These are phyloP conservation scores for Saxidomus purpurata DNA, from an alignment of 1,140 invertebrate species.

Conservation along the genomic window DNA sequence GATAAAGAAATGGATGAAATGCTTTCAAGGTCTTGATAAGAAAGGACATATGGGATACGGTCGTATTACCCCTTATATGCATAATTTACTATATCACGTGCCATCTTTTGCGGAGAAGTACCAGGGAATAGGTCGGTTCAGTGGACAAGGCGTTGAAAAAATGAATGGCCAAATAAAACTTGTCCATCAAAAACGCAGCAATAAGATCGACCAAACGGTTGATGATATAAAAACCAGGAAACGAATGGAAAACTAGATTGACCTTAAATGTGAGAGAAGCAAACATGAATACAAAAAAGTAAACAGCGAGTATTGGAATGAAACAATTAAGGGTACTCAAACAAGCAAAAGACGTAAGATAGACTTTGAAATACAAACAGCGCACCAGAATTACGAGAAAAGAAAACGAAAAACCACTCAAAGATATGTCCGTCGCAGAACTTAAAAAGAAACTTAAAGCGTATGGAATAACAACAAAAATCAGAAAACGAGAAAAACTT, in stretches of 20 bases:
- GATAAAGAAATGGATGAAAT: slow-evolving; percentile 14
- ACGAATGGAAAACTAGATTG: background rate
- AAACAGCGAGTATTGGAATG: too few species aligned
- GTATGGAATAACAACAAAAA: too few species aligned
- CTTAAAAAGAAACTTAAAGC: too few species aligned
- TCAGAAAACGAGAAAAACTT: too few species aligned
- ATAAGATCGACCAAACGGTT: background rate
- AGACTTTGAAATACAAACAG: too few species aligned
- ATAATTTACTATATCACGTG: slow-evolving; percentile 13
- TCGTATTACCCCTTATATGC: slow-evolving; percentile 4
- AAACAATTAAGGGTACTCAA: too few species aligned
- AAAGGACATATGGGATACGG: slow-evolving; percentile 13
- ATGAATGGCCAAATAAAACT: slow-evolving; percentile 32
- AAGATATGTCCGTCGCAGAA: too few species aligned
- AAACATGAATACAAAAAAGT: too few species aligned
- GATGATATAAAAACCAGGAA: slow-evolving; percentile 4
- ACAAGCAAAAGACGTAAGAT: too few species aligned
- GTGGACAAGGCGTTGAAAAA: slow-evolving; percentile 25
- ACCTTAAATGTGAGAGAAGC: too few species aligned
- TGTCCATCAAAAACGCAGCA: slow-evolving; percentile 8
- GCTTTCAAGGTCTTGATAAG: background rate
- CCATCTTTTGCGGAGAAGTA: background rate
- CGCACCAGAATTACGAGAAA: too few species aligned
- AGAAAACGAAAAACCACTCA: too few species aligned
- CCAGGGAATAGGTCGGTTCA: background rate